A percentile compares a stretch with the other conserved stretches of the same genome.
These are phyloP conservation scores for Chaetophractus vellerosus DNA, from an alignment of 2,797 vertebrate genomes.

Conservation along the genomic window DNA sequence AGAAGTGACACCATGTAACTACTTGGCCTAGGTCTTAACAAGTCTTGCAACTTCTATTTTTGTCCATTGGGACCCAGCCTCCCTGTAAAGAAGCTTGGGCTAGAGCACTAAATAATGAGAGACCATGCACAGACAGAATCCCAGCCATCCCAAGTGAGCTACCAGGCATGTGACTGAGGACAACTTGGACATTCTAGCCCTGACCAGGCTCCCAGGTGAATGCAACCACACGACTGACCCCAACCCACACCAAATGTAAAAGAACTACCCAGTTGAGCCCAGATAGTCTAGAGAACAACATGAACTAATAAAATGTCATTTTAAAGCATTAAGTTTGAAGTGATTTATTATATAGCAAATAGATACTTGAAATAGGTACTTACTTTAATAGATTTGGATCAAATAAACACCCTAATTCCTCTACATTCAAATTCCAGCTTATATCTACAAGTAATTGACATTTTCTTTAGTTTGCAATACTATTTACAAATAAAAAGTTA, in stretches of 20 bases:
- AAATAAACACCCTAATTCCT: not conserved
- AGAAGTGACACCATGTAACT: not conserved
- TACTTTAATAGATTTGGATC: not conserved
- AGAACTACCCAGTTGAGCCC: not conserved
- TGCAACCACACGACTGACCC: not conserved
- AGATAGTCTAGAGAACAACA: not conserved
- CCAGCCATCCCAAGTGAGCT: not conserved
- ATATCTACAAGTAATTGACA: not conserved
- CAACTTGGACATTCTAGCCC: not conserved
- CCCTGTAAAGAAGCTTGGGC: not conserved
- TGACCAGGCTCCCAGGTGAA: not conserved
- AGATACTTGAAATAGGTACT: not conserved
- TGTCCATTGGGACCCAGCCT: not conserved
- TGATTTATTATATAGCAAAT: no score
- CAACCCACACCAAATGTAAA: not conserved
- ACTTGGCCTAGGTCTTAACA: not conserved
- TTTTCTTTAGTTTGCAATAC: not conserved
- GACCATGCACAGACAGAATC: not conserved
- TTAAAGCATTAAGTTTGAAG: no score
- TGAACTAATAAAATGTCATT: not conserved
- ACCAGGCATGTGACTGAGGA: not conserved
- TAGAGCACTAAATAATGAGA: not conserved
- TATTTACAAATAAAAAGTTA: not conserved
- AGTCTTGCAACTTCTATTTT: not conserved
- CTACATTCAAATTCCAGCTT: not conserved